Evolutionary conservation across 2,888 invertebrate species (phyloP).

Genomic region (Phymatocera aterrima): DNA sequence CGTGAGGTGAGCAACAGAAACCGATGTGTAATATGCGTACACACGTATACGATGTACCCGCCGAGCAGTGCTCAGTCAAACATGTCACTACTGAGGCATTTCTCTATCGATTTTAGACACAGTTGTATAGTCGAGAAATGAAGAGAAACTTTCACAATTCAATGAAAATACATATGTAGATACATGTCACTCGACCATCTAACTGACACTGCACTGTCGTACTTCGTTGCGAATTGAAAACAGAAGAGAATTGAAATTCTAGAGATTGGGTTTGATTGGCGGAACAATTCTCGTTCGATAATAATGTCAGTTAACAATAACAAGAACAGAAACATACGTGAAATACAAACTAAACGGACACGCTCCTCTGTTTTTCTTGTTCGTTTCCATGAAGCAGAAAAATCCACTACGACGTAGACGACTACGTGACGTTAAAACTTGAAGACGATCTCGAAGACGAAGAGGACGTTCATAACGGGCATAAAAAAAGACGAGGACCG

Average conservation of each 20-base stretch:
- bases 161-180: not conserved
- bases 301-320: too few species aligned
- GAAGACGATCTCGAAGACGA: conserved; percentile 74
- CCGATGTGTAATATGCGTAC: not conserved
- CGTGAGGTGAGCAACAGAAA: not conserved
- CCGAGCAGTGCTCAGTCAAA: not conserved
- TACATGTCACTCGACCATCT: not conserved
- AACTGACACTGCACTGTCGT: too few species aligned
- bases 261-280: too few species aligned
- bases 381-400: conserved; percentile 66
- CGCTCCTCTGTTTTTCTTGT: conserved; percentile 27
- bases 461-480: conserved; percentile 58
- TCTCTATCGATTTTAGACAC: conserved; percentile 30
- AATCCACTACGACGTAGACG: conserved; percentile 75
- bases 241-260: too few species aligned
- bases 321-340: too few species aligned
- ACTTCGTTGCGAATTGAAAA: too few species aligned
- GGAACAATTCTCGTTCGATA: too few species aligned
- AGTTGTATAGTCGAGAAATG: conserved; percentile 17
- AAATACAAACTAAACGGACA: not conserved
- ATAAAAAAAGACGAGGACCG: conserved; percentile 52
- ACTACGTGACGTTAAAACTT: conserved; percentile 76
- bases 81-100: conserved; percentile 22
- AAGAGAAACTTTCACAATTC: conserved; percentile 30
- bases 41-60: not conserved